phyloP scores from a whole-genome alignment of 2,888 invertebrate species.

The Mystacides longicornis region DNA sequence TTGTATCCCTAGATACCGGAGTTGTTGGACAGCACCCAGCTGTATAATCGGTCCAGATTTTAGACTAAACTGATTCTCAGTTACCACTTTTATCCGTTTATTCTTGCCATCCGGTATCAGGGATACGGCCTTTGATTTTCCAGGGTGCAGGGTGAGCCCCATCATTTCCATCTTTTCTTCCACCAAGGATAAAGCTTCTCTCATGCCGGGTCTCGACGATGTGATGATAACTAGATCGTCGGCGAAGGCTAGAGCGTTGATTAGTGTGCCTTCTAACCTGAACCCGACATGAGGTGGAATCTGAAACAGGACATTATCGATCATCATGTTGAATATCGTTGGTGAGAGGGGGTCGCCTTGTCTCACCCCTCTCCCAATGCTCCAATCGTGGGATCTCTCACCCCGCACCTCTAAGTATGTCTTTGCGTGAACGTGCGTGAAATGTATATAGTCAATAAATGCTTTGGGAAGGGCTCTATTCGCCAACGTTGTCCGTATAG shows the following conservation, averaged over 20 bases:
- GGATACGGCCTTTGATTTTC: background rate
- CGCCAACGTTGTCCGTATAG: slow-evolving; percentile 30
- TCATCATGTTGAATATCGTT: slow-evolving; percentile 31
- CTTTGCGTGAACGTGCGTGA: slow-evolving; percentile 31
- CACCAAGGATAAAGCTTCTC: background rate
- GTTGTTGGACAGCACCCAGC: background rate
- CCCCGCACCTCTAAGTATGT: slow-evolving; percentile 28
- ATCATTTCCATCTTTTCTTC: background rate
- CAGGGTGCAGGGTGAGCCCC: background rate
- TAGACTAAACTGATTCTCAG: background rate
- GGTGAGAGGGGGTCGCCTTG: slow-evolving; percentile 36
- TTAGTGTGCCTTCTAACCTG: background rate
- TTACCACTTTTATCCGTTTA: background rate
- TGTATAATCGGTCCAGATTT: background rate
- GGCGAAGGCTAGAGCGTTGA: background rate
- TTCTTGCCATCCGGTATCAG: background rate
- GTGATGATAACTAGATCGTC: slow-evolving; percentile 3
- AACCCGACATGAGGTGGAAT: background rate
- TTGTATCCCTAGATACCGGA: slow-evolving; percentile 5
- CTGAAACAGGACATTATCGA: background rate
- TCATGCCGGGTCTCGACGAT: background rate
- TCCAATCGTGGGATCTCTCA: slow-evolving; percentile 26
- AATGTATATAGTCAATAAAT: slow-evolving; percentile 30
- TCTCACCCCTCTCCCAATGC: slow-evolving; percentile 33
- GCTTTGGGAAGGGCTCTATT: slow-evolving; percentile 30